Conservation (phyloP, 2,888 invertebrate species). For the Cantharis flavilabris region DNA sequence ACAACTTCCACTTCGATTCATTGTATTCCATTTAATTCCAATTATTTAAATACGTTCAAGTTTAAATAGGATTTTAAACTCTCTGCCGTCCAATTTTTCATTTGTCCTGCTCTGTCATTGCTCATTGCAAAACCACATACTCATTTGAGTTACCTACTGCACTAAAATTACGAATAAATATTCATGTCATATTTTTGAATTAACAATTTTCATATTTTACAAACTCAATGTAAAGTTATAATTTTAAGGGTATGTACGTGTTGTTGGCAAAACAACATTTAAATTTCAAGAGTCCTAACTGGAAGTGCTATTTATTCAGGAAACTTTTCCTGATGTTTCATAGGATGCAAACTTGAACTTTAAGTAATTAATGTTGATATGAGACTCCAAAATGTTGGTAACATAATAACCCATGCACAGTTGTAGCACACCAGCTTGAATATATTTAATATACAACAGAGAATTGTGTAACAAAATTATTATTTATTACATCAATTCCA, state of each 20-base stretch:
- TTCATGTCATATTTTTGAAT: constrained; percentile 15
- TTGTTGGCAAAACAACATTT: constrained; percentile 10
- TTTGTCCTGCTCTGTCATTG: no score
- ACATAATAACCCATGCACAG: neutral
- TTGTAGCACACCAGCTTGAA: neutral
- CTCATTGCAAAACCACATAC: neutral
- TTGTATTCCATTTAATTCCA: neutral
- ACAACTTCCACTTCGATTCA: neutral
- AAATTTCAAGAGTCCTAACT: constrained; percentile 17
- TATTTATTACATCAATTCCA: neutral
- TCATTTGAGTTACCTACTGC: neutral
- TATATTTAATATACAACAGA: neutral
- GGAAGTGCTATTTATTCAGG: constrained; percentile 9
- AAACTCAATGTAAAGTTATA: constrained; percentile 20
- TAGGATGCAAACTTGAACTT: neutral
- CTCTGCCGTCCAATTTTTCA: neutral
- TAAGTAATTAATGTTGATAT: constrained; percentile 3
- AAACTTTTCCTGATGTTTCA: constrained; percentile 12
- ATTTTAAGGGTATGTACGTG: constrained; percentile 8
- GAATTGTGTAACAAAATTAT: neutral
- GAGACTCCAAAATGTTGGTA: neutral
- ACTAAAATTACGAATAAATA: constrained; percentile 8
- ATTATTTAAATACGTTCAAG: neutral
- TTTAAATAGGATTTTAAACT: neutral
- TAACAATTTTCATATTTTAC: constrained; percentile 15